Base-by-base conservation (phyloP, 2,888 invertebrate species). In the Pharmacophagus antenor region DNA sequence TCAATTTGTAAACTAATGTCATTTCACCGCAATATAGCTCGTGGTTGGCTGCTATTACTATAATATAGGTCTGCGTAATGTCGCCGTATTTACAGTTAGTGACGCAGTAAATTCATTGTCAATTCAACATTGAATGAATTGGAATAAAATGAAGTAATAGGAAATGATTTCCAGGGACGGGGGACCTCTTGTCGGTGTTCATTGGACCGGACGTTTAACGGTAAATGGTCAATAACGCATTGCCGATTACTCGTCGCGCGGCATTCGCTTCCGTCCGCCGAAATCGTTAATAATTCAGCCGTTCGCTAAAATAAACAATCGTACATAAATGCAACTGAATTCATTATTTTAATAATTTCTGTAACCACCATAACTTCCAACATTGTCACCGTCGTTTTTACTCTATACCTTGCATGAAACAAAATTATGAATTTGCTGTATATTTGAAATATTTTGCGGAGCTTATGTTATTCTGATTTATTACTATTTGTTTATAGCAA, bases 201-300 rank as follows among this genome's bases (percentile, higher is more conserved):
- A 82, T 68, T 80, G 80, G 72, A 76, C 81, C 84, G 84, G 83
- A 85, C 84, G 81, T 77, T 55, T 60, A 69, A 77, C 76, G 69
- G 79, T 77, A 72, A 76, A 79, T 77, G 71, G 75, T 49, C 20
- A 25, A 12, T 20, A 49, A 21, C 21, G 2, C 17, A 23, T 37
- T 8, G 4, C 41, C 17, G 44, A 2, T 20, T 23, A 42, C 18
- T 44, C 23, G 41, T 41, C 51, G 37, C 21, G 15, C 15, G 21
- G 15, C 51, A 51, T 37, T 46, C 42, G 21, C 52, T 52, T 23
- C 42, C 42, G 41, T 41, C 42, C 23, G 10, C 17, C 52, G 15
- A 52, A 52, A 37, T 37, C 2, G n/a, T n/a, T 37, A n/a, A n/a
- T 37, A 15, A 37, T n/a, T 10, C 27, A 27, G 27, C 10, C 8